Conservation (phyloP, 2,888 invertebrate genomes). For the Timandra comae region DNA sequence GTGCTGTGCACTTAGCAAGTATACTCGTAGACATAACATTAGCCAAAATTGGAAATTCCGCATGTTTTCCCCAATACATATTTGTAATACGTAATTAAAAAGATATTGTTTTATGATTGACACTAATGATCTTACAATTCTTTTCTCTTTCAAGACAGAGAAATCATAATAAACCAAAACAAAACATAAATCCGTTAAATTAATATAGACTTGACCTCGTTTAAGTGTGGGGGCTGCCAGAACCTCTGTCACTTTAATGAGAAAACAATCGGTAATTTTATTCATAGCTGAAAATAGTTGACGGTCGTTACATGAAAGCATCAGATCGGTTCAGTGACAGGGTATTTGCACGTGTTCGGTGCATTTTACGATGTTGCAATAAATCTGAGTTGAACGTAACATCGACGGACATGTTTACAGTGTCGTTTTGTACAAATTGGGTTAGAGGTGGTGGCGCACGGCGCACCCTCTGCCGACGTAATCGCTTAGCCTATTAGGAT, state of each 20-base stretch:
- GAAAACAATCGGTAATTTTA: slow-evolving; percentile 1
- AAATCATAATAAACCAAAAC: slow-evolving; percentile 11
- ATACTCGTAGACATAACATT: too few relatives aligned
- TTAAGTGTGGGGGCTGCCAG: slow-evolving; percentile 21
- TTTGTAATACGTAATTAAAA: too few relatives aligned
- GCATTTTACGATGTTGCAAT: slow-evolving; percentile 57
- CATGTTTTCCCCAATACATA: too few relatives aligned
- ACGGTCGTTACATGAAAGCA: too few relatives aligned
- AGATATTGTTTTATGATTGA: too few relatives aligned
- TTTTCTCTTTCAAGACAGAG: too few relatives aligned
- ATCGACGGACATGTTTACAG: slow-evolving; percentile 55
- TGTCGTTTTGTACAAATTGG: slow-evolving; percentile 64
- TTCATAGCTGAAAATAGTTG: too few relatives aligned
- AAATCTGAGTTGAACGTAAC: slow-evolving; percentile 51
- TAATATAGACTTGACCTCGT: slow-evolving; percentile 28
- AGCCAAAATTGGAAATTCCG: too few relatives aligned
- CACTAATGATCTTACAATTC: too few relatives aligned
- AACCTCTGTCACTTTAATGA: slow-evolving; percentile 21
- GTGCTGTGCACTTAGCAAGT: too few relatives aligned
- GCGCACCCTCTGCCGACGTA: slow-evolving; percentile 47
- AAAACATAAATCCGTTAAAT: slow-evolving; percentile 24
- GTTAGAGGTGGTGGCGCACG: slow-evolving; percentile 51
- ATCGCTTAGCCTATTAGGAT: slow-evolving; percentile 59
- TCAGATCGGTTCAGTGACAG: slow-evolving; percentile 1
- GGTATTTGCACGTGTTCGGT: slow-evolving; percentile 38